Base-by-base conservation (phyloP, 2,797 vertebrate species). In the Pantherophis vulpinus region DNA sequence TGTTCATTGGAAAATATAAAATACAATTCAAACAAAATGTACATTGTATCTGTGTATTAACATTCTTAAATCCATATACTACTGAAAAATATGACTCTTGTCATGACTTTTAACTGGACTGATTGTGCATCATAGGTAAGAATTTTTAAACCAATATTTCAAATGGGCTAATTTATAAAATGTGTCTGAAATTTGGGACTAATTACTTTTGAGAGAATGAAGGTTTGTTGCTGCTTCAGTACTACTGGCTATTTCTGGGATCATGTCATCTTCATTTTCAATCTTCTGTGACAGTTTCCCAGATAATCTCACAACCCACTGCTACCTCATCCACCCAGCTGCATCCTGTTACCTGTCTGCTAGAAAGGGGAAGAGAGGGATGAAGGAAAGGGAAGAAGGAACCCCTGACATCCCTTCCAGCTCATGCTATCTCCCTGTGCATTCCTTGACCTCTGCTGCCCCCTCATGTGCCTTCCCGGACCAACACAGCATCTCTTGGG, bases 1-100 rank as follows among this genome's bases (percentile, higher is more conserved):
- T 90, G 58, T 92, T 90, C 42, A 93, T 90, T 93, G 18, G 37
- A 87, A 90, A 93, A 90, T 90, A 93, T 87, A 93, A 93, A 93
- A 93, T 86, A 20, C 32, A 90, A 42, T 63, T 87, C 23, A 86
- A 10, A 51, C 11, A 90, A 27, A 92, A 27, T 58, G 9, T 66
- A 87, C 23, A 58, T 27, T 61, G 18, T 59, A 1, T 59, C 10
- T 61, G 61, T 29, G 13, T 70, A n/a, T 51, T 91, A 93, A 61
- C 74, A 74, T 90, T 74, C 83, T 6, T 42, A 29, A 18, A n/a
- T 63, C 61, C 4, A 63, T 63, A 29, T 63, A 63, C 61, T 63
- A 63, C 27, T 63, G 51, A 63, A 63, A 63, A 29, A 59, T 29
- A 63, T 27, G 10, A 61, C 23, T 61, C 8, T 61, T 29, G 25